Evolutionary conservation across 2,113 vertebrate species (phyloP).

Genomic region (Leptocoma aspasia): DNA sequence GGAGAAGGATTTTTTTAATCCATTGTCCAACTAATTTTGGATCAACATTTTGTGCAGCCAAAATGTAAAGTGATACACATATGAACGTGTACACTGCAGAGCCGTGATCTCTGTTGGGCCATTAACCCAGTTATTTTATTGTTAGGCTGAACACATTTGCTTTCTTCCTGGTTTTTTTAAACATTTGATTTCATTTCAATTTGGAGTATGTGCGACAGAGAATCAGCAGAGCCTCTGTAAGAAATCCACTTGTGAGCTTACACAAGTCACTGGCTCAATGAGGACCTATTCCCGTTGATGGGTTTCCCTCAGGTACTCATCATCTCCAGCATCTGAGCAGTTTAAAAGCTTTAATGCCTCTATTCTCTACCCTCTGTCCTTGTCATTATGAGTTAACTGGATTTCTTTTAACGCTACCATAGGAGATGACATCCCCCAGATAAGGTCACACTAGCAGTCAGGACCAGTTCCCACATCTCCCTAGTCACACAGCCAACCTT

Average conservation of each 20-base stretch:
- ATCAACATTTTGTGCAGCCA: conserved; percentile 16
- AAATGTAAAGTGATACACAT: not conserved
- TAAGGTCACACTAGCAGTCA: not conserved
- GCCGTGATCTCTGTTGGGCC: not conserved
- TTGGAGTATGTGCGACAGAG: not conserved
- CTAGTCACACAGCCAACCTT: not conserved
- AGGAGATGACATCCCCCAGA: not conserved
- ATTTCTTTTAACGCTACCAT: not conserved
- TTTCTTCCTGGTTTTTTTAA: not conserved
- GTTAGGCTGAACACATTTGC: not conserved
- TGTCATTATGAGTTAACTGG: not conserved
- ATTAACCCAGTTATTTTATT: not conserved
- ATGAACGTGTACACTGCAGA: not conserved
- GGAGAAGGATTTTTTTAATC: not conserved
- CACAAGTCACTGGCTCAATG: not conserved
- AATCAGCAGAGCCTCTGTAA: not conserved
- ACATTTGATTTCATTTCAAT: not conserved
- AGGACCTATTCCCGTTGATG: not conserved
- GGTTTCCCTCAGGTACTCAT: not conserved
- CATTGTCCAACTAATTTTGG: not conserved
- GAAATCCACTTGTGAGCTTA: not conserved
- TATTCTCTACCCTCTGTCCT: not conserved
- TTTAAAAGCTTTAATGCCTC: conserved; percentile 1
- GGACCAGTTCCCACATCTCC: not conserved
- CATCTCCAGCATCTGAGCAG: not conserved